These are phyloP conservation scores for Eupsilia transversa DNA, from an alignment of 2,888 invertebrate genomes.

Conservation along the genomic window DNA sequence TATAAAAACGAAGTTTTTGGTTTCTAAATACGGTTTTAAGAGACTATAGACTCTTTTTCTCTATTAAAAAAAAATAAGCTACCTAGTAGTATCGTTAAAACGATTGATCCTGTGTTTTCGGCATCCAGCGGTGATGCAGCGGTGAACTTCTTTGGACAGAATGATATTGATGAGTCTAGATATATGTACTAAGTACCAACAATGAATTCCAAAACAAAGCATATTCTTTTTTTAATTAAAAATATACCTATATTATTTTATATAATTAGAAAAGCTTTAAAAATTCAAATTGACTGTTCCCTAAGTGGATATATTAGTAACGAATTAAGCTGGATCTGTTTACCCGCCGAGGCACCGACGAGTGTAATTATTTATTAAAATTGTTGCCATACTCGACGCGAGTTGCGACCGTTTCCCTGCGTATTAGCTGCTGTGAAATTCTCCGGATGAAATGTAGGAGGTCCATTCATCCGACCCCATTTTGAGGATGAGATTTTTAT, in stretches of 20 bases:
- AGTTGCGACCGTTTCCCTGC: slow-evolving; percentile 71
- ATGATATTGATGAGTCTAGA: not conserved
- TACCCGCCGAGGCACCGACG: slow-evolving; percentile 76
- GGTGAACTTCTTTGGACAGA: too few species aligned
- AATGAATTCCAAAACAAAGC: slow-evolving; percentile 10
- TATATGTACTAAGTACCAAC: not conserved
- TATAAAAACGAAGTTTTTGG: not conserved
- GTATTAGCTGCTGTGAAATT: slow-evolving; percentile 76
- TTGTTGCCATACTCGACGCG: slow-evolving; percentile 79
- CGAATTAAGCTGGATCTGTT: slow-evolving; percentile 81
- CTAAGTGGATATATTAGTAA: slow-evolving; percentile 68
- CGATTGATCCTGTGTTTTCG: not conserved
- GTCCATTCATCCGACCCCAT: slow-evolving; percentile 66
- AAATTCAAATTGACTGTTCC: slow-evolving; percentile 47
- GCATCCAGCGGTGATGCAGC: not conserved
- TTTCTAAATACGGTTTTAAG: not conserved
- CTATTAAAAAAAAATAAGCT: too few species aligned
- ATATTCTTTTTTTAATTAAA: too few species aligned
- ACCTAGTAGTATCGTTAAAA: too few species aligned
- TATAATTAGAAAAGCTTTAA: slow-evolving; percentile 13
- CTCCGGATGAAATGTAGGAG: slow-evolving; percentile 71
- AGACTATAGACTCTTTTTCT: not conserved
- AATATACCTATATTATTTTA: too few species aligned
- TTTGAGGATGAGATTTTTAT: slow-evolving; percentile 67
- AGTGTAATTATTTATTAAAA: slow-evolving; percentile 88